These are phyloP conservation scores for Alloscopus bannaensis DNA, from an alignment of 2,888 invertebrate genomes.

Conservation along the genomic window DNA sequence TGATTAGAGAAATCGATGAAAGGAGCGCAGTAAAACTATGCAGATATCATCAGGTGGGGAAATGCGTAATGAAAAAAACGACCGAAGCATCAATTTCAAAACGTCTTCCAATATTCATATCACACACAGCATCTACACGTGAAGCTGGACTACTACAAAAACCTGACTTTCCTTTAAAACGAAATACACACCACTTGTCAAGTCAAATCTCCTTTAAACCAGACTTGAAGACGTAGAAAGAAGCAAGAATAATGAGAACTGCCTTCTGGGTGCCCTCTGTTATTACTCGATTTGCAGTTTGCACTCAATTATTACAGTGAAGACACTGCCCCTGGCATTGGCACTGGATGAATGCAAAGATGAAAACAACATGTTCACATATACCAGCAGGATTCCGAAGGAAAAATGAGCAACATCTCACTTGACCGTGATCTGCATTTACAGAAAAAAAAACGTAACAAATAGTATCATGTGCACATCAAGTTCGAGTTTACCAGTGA, in stretches of 20 bases:
- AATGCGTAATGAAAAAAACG: too few relatives aligned
- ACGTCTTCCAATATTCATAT: neutral
- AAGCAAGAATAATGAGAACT: neutral
- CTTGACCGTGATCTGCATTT: too few relatives aligned
- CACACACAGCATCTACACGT: neutral
- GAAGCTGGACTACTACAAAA: neutral
- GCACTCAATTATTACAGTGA: constrained; percentile 43
- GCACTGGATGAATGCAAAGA: constrained; percentile 3
- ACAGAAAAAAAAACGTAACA: too few relatives aligned
- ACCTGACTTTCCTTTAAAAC: too few relatives aligned
- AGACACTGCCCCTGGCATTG: constrained; percentile 27
- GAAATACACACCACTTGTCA: too few relatives aligned
- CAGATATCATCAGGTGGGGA: too few relatives aligned
- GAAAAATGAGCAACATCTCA: neutral
- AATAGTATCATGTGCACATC: neutral
- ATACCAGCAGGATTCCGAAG: constrained; percentile 18
- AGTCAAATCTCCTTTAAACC: too few relatives aligned
- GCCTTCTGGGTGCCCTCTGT: neutral
- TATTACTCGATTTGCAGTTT: constrained; percentile 37
- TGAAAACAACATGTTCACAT: constrained; percentile 13
- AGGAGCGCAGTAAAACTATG: too few relatives aligned
- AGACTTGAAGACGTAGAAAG: constrained; percentile 1
- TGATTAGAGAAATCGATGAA: too few relatives aligned
- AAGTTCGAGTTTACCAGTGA: neutral
- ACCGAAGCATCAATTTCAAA: too few relatives aligned